Percentiles rank a stretch among this genome's conserved stretches.
Conservation (phyloP, 1,140 invertebrate genomes). For the Bacillus rossius region DNA sequence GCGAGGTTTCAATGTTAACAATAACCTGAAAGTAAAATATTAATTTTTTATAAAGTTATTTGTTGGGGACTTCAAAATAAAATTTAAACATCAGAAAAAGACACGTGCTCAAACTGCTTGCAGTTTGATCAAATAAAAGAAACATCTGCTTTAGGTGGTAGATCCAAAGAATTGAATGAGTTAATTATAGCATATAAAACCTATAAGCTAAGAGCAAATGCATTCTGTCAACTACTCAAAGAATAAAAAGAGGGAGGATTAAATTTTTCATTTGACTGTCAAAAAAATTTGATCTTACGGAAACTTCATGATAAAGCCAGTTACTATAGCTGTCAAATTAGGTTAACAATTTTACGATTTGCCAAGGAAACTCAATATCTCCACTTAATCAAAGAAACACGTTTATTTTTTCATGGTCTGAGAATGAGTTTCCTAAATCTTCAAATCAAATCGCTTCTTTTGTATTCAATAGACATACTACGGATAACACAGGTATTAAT, state of each 20-base stretch:
- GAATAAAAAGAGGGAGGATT: slow-evolving; percentile 23
- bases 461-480: slow-evolving; percentile 27
- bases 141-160: slow-evolving; percentile 9
- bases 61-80: slow-evolving; percentile 20
- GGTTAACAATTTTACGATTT: slow-evolving; percentile 35
- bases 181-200: slow-evolving; percentile 21
- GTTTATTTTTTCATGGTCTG: slow-evolving; percentile 30
- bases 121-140: slow-evolving; percentile 21
- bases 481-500: slow-evolving; percentile 17
- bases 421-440: slow-evolving; percentile 28
- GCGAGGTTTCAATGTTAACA: slow-evolving; percentile 1
- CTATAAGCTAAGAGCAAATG: slow-evolving; percentile 30
- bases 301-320: slow-evolving; percentile 30
- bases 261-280: slow-evolving; percentile 35
- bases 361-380: slow-evolving; percentile 29
- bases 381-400: slow-evolving; percentile 26
- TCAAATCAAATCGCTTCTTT: slow-evolving; percentile 33
- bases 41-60: slow-evolving; percentile 18
- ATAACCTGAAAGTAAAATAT: slow-evolving; percentile 17
- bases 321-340: slow-evolving; percentile 37
- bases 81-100: slow-evolving; percentile 21
- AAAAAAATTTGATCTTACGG: slow-evolving; percentile 35
- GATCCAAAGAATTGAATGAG: slow-evolving; percentile 1
- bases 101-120: slow-evolving; percentile 24
- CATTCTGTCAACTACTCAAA: slow-evolving; percentile 30